Evolutionary conservation across 2,797 vertebrate species (phyloP).

Genomic region (Platyrinchus mystaceus): DNA sequence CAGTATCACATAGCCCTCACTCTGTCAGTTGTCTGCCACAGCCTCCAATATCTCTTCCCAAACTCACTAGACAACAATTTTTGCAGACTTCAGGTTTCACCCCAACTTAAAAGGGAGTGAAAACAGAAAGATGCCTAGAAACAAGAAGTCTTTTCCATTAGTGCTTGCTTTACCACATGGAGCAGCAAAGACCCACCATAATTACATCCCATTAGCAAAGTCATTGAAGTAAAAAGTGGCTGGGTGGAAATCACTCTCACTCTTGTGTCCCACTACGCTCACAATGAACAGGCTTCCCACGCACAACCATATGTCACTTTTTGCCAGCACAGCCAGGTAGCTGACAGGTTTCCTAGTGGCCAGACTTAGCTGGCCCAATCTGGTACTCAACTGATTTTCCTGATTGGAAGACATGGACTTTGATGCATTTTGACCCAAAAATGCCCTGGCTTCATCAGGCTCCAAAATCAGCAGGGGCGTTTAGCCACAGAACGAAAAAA

Average conservation of each 20-base stretch:
- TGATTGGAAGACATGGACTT: not conserved
- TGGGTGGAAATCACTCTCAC: slow-evolving; percentile 12
- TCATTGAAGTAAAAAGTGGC: slow-evolving; percentile 18
- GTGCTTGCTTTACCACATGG: slow-evolving; percentile 2
- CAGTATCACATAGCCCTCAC: not conserved
- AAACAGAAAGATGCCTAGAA: not conserved
- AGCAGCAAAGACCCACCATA: slow-evolving; percentile 45
- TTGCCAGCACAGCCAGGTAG: slow-evolving; percentile 3
- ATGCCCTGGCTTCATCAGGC: not conserved
- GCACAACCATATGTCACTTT: not conserved
- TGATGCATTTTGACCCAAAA: not conserved
- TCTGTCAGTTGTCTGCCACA: not conserved
- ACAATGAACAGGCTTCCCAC: not conserved
- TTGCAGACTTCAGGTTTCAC: not conserved
- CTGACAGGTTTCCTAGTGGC: not conserved
- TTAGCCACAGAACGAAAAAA: not conserved
- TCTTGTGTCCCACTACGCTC: not conserved
- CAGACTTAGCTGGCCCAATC: not conserved
- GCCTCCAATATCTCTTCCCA: not conserved
- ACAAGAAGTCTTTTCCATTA: not conserved
- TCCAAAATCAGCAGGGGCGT: not conserved
- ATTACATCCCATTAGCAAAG: slow-evolving; percentile 26
- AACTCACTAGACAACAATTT: not conserved
- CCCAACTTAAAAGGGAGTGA: not conserved
- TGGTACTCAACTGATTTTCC: not conserved